Conservation (phyloP, 2,888 invertebrate species). For the Rhyacophila evoluta region DNA sequence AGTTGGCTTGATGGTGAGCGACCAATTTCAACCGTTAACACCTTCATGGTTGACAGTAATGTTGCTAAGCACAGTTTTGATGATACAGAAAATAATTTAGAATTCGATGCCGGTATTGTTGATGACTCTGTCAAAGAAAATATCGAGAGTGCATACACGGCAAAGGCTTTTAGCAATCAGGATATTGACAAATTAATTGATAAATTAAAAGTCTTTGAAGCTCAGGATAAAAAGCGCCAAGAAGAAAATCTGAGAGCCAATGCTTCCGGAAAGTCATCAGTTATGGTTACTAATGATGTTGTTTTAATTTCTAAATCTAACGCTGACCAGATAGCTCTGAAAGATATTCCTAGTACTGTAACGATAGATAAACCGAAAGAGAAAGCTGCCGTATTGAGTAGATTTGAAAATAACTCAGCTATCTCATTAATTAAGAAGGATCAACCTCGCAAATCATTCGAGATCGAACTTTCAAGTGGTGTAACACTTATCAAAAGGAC, state of each 20-base stretch:
- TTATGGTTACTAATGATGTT: slow-evolving; percentile 68
- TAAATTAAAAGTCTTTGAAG: slow-evolving; percentile 68
- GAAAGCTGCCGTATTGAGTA: slow-evolving; percentile 68
- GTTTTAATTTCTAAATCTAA: slow-evolving; percentile 68
- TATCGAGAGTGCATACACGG: slow-evolving; percentile 53
- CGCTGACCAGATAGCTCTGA: slow-evolving; percentile 63
- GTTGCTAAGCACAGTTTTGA: not conserved
- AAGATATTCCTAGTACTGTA: slow-evolving; percentile 62
- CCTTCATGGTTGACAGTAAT: not conserved
- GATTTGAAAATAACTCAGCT: slow-evolving; percentile 69
- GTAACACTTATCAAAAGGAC: slow-evolving; percentile 68
- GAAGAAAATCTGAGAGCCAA: slow-evolving; percentile 63
- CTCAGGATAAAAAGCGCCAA: slow-evolving; percentile 67
- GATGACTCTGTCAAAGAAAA: slow-evolving; percentile 60
- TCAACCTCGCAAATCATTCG: slow-evolving; percentile 65
- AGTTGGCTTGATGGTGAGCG: not conserved
- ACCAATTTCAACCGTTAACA: not conserved
- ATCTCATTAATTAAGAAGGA: slow-evolving; percentile 69
- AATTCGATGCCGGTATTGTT: slow-evolving; percentile 56
- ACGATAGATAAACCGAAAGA: slow-evolving; percentile 62
- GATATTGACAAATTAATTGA: slow-evolving; percentile 68
- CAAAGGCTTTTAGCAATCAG: slow-evolving; percentile 40
- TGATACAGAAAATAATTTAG: slow-evolving; percentile 64
- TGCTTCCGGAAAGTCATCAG: slow-evolving; percentile 61
- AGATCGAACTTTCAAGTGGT: slow-evolving; percentile 67